Base-by-base conservation (phyloP, 2,888 invertebrate genomes). In the Drosophila subquinaria region DNA sequence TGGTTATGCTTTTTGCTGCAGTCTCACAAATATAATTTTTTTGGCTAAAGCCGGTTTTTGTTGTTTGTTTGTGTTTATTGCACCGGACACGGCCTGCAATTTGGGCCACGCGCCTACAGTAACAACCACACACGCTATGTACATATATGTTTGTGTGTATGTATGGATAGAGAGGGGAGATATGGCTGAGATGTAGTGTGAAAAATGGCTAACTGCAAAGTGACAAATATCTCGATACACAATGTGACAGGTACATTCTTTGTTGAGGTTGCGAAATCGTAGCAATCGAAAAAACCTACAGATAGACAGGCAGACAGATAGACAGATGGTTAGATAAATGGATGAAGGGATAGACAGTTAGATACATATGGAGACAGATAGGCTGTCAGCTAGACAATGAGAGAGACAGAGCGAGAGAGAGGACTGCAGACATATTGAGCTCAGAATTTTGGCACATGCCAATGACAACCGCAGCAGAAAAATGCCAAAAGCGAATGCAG, bases 61-160 rank as follows among this genome's bases (percentile, higher is more conserved):
- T 45, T 63, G 52, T 50, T 38, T 15, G 43, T 47, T 47, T 27
- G 27, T 43, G 52, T 66, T 66, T 67, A 52, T 62, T 62, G 62
- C 66, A 83, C 89, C 83, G 82, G 89, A 89, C 82, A 83, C 68
- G 63, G 72, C 23, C 68, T 52, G 74, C 79, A 90, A 90, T 86
- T 86, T 86, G 87, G 86, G 81, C 69, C 86, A 90, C 76, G 86
- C 90, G 86, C 90, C 86, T 87, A 88, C 86, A 69, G 89, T 66
- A 51, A 45, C 51, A 67, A 50, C 30, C 51, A 62, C 48, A 60
- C 62, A 66, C 27, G 62, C 36, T 36, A 38, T 23, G 23, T 17
- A 17, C 2, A 20, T 20, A n/a, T n/a, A n/a, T n/a, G n/a, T n/a
- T n/a, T n/a, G 23, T 23, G 4, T 27, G 27, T 20, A 40, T 20